phyloP scores from a whole-genome alignment of 1,140 invertebrate species.

The Lepidurus packardi region DNA sequence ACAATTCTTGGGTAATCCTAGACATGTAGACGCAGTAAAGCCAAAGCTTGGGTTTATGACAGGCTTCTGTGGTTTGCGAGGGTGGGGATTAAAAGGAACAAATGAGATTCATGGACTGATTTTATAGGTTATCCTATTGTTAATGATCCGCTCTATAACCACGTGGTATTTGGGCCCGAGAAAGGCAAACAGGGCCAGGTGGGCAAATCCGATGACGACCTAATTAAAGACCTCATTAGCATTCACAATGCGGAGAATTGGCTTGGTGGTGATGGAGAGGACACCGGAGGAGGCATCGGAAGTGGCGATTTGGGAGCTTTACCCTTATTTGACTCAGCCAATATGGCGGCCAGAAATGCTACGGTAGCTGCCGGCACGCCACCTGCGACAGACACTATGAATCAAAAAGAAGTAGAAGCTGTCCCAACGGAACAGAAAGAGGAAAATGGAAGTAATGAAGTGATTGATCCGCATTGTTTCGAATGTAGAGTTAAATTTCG shows the following conservation, averaged over 20 bases:
- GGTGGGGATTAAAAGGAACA: neutral
- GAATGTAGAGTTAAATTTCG: slow-evolving; percentile 85
- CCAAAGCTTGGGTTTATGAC: slow-evolving; percentile 19
- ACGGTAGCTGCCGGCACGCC: slow-evolving; percentile 9
- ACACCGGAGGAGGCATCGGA: slow-evolving; percentile 35
- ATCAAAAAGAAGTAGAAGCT: neutral
- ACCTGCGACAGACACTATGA: slow-evolving; percentile 22
- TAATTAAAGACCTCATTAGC: slow-evolving; percentile 80
- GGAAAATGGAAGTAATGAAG: slow-evolving; percentile 38
- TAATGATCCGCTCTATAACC: slow-evolving; percentile 94
- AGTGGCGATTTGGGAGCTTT: slow-evolving; percentile 33
- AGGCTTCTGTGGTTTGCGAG: slow-evolving; percentile 23
- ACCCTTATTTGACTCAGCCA: slow-evolving; percentile 5
- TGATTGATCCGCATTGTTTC: slow-evolving; percentile 78
- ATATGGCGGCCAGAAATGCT: neutral
- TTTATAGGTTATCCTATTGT: slow-evolving; percentile 83
- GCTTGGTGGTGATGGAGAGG: slow-evolving; percentile 80
- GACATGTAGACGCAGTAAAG: neutral
- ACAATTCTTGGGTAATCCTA: slow-evolving; percentile 77
- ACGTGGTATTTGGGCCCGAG: slow-evolving; percentile 78
- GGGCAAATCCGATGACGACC: slow-evolving; percentile 81
- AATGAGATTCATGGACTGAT: slow-evolving; percentile 16
- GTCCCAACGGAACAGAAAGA: neutral
- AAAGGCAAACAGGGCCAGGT: slow-evolving; percentile 89
- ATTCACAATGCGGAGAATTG: slow-evolving; percentile 91